phyloP scores from a whole-genome alignment of 2,888 invertebrate species.

The Parasteatoda lunata region DNA sequence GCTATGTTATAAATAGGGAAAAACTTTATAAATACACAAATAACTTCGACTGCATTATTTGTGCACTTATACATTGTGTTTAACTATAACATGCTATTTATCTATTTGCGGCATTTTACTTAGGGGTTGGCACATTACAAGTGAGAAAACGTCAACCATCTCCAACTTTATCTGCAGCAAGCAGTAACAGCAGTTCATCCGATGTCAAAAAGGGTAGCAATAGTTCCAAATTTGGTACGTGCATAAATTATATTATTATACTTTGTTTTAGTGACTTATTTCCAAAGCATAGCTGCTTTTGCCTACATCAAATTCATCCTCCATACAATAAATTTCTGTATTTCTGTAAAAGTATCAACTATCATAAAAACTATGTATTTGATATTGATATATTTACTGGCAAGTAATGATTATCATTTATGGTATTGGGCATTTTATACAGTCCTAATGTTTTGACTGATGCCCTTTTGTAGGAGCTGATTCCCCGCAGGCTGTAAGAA shows the following conservation, averaged over 20 bases:
- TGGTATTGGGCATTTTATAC: too few relatives aligned
- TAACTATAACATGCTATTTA: background rate
- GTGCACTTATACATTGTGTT: background rate
- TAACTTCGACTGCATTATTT: background rate
- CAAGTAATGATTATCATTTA: too few relatives aligned
- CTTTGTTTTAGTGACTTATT: too few relatives aligned
- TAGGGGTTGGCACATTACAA: slow-evolving; percentile 37
- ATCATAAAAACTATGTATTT: too few relatives aligned
- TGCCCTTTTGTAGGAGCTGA: slow-evolving; percentile 80
- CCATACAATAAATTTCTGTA: too few relatives aligned
- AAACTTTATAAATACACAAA: background rate
- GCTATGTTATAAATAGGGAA: background rate
- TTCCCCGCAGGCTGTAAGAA: slow-evolving; percentile 96
- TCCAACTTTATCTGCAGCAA: slow-evolving; percentile 92
- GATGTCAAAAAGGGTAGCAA: slow-evolving; percentile 72
- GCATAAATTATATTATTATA: too few relatives aligned
- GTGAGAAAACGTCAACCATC: slow-evolving; percentile 81
- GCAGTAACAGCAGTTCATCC: slow-evolving; percentile 84
- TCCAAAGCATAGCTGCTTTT: too few relatives aligned
- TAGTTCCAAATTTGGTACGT: slow-evolving; percentile 78
- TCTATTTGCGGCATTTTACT: background rate
- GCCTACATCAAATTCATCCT: too few relatives aligned
- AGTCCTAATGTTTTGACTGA: background rate
- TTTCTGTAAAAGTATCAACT: too few relatives aligned
- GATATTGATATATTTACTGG: too few relatives aligned